Base-by-base conservation (phyloP, 2,888 invertebrate species). In the Hirudinaria manillensis region DNA sequence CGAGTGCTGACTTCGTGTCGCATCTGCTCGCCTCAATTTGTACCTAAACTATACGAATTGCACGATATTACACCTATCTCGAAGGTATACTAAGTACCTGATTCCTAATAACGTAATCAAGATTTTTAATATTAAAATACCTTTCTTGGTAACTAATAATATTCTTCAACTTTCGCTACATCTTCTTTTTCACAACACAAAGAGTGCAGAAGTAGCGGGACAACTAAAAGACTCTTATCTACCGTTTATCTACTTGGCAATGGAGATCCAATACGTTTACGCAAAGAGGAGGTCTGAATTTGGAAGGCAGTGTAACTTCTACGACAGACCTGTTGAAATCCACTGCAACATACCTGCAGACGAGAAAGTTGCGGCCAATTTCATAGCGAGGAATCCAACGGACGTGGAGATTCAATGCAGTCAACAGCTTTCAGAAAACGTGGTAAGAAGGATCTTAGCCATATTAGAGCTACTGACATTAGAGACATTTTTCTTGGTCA, bases 221-320 rank as follows among this genome's bases (percentile, higher is more conserved):
- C n/a, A n/a, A n/a, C n/a, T n/a, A n/a, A n/a, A n/a, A 16, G 45
- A 45, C 13, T 10, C 13, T 7, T 45, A n/a, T n/a, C n/a, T n/a
- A n/a, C n/a, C n/a, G n/a, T n/a, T n/a, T n/a, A n/a, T 61, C n/a
- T 10, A 1, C 13, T 16, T 16, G 29, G 61, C 61, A 4, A 86
- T 86, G 86, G 86, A 86, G 80, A 85, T 87, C 72, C 84, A 83
- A 45, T 86, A 85, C 77, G 84, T 86, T 19, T 86, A 86, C 79
- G 84, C 85, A 24, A 86, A 86, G 80, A 86, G 85, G 78, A 78
- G 86, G 77, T 77, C 82, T 34, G 83, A 86, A 76, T 86, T 87
- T 79, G 87, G 86, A 3, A 82, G 85, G 72, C 86, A 86, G 77
- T 85, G 85, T 78, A 83, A 83, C 79, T 87, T 87, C 78, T 80